Conservation (phyloP, 2,888 invertebrate genomes). For the Lapara coniferarum region DNA sequence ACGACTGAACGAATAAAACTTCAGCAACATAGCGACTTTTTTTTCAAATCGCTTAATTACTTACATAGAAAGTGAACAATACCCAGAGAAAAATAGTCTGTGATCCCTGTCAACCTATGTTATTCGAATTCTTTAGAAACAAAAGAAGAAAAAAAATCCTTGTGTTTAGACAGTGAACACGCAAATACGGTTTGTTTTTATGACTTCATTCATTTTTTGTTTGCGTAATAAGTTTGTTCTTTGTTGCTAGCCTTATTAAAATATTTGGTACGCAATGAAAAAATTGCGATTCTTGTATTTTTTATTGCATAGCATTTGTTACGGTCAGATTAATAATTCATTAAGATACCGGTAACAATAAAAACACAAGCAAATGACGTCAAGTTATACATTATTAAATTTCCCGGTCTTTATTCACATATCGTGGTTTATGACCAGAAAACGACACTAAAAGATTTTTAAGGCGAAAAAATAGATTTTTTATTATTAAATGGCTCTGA, state of each 20-base stretch:
- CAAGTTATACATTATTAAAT: too few relatives aligned
- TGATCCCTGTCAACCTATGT: not conserved
- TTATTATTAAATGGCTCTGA: too few relatives aligned
- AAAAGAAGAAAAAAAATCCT: not conserved
- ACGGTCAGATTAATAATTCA: too few relatives aligned
- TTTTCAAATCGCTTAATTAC: not conserved
- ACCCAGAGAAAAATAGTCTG: not conserved
- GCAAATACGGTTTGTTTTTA: not conserved
- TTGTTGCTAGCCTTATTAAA: not conserved
- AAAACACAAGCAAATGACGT: too few relatives aligned
- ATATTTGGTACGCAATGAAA: not conserved
- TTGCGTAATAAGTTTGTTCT: not conserved
- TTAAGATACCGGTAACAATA: too few relatives aligned
- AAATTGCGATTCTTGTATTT: not conserved
- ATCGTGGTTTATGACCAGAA: too few relatives aligned
- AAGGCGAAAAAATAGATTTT: too few relatives aligned
- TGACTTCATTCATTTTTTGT: slow-evolving; percentile 2
- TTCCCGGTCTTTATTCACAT: too few relatives aligned
- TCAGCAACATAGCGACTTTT: not conserved
- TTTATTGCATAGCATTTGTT: not conserved
- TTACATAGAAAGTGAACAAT: not conserved
- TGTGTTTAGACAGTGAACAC: not conserved
- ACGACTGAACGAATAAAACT: not conserved
- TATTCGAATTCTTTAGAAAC: slow-evolving; percentile 1
- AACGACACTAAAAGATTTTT: too few relatives aligned